These are phyloP conservation scores for Pantala flavescens DNA, from an alignment of 1,140 invertebrate genomes.

Conservation along the genomic window DNA sequence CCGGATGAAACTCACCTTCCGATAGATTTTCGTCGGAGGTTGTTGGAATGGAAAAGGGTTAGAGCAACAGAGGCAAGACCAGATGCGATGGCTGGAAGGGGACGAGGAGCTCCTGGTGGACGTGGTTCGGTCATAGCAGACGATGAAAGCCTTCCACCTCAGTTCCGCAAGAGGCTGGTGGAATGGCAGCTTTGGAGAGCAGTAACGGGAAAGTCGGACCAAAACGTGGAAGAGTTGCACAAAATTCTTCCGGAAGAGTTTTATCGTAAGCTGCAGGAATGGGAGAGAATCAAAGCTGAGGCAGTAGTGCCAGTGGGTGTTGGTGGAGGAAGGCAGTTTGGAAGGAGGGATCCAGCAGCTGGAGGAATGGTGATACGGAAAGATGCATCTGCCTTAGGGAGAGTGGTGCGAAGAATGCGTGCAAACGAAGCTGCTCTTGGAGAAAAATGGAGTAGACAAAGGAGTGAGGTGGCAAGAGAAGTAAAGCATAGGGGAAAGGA, in stretches of 20 bases:
- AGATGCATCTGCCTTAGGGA: conserved; percentile 25
- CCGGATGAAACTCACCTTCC: conserved; percentile 52
- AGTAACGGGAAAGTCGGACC: conserved; percentile 28
- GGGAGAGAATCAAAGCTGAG: conserved; percentile 35
- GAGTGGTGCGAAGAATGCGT: conserved; percentile 12
- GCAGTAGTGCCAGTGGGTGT: conserved; percentile 18
- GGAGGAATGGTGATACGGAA: conserved; percentile 24
- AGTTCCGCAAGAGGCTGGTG: conserved; percentile 44
- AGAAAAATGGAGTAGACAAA: conserved; percentile 26
- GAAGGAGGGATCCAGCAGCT: conserved; percentile 18
- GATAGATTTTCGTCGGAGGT: conserved; percentile 66
- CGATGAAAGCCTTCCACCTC: conserved; percentile 24
- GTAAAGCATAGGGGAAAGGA: conserved; percentile 38
- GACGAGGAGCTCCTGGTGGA: conserved; percentile 16
- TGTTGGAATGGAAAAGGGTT: conserved; percentile 74
- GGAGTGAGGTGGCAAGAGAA: conserved; percentile 15
- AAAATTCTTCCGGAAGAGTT: conserved; percentile 41
- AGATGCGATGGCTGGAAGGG: conserved; percentile 25
- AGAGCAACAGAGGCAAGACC: conserved; percentile 41
- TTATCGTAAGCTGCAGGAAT: conserved; percentile 41
- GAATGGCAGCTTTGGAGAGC: conserved; percentile 59
- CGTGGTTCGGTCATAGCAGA: background rate
- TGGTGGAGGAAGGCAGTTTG: conserved; percentile 29
- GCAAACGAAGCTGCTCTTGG: background rate
- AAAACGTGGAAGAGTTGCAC: conserved; percentile 26